Evolutionary conservation across 2,113 vertebrate species (phyloP).

Genomic region (Clarias magur): DNA sequence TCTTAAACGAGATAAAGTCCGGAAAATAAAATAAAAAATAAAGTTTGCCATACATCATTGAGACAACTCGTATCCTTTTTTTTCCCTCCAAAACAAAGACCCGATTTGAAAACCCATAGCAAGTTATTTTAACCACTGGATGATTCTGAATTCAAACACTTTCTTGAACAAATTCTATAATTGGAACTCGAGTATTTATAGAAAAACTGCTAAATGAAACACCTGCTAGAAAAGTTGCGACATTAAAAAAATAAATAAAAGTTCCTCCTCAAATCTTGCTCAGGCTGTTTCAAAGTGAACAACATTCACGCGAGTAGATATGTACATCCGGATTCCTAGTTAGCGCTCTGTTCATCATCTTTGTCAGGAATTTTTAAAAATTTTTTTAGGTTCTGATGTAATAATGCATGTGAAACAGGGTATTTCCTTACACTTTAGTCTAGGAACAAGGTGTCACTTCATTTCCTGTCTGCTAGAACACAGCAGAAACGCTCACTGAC

Average conservation of each 20-base stretch:
- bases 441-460: background rate
- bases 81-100: background rate
- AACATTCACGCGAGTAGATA: background rate
- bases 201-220: background rate
- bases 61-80: background rate
- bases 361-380: too few species aligned
- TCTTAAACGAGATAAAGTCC: background rate
- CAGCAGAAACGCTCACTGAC: background rate
- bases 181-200: background rate
- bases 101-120: background rate
- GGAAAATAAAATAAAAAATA: background rate
- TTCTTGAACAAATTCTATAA: constrained; percentile 2
- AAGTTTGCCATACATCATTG: background rate
- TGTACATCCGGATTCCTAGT: background rate
- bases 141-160: background rate
- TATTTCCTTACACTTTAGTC: background rate
- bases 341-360: background rate
- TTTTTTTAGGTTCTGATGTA: background rate
- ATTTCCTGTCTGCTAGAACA: constrained; percentile 12
- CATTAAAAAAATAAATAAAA: background rate
- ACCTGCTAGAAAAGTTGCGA: background rate
- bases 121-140: background rate
- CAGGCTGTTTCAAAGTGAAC: background rate
- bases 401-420: background rate
- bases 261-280: background rate